Evolutionary conservation across 2,113 vertebrate genomes (phyloP).

Genomic region (Ctenodactylus gundi): DNA sequence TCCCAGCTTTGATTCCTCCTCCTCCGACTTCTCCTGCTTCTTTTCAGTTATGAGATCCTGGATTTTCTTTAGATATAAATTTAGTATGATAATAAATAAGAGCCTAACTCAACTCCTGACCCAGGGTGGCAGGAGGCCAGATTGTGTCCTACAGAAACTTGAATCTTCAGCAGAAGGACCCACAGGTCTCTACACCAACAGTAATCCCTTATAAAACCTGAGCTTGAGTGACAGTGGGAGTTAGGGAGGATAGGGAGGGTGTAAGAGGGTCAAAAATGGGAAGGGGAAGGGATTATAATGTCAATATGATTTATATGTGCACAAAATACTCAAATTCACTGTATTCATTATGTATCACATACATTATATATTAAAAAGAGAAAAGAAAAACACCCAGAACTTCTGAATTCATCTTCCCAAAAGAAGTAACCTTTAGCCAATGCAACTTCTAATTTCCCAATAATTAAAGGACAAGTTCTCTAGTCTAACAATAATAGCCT

Average conservation of each 20-base stretch:
- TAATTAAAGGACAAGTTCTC: neutral
- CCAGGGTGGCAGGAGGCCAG: neutral
- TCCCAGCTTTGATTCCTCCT: neutral
- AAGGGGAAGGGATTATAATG: no score
- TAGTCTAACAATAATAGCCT: neutral
- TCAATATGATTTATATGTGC: no score
- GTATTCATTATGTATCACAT: no score
- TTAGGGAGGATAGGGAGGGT: no score
- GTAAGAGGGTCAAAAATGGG: no score
- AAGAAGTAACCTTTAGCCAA: no score
- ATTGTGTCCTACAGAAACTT: neutral
- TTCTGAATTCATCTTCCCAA: no score
- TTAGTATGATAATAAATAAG: neutral
- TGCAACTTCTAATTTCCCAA: no score
- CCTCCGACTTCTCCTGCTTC: neutral
- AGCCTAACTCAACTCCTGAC: neutral
- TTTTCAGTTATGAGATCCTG: neutral
- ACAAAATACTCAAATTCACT: no score
- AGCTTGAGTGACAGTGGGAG: no score
- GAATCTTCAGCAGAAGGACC: neutral
- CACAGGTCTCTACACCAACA: neutral
- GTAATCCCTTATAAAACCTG: neutral
- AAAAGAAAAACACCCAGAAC: no score
- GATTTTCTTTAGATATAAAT: neutral
- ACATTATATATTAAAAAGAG: no score